phyloP scores from a whole-genome alignment of 2,113 vertebrate species.

The Amphiprion ocellaris region DNA sequence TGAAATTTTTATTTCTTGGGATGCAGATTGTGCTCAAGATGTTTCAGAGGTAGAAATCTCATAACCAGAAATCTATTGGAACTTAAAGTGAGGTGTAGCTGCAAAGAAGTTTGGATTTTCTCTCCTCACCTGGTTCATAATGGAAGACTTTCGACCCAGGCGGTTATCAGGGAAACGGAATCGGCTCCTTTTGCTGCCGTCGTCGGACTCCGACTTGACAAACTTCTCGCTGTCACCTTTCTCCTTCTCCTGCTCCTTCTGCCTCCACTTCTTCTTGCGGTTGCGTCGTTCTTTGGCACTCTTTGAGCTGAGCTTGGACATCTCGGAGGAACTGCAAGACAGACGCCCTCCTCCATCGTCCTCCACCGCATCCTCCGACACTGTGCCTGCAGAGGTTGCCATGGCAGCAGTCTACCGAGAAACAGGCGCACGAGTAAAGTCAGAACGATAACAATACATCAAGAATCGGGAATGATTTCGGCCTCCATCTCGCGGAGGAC shows the following conservation, averaged over 20 bases:
- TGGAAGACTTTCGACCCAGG: conserved; percentile 95
- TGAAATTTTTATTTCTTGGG: background rate
- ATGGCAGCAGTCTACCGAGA: conserved; percentile 89
- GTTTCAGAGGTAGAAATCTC: background rate
- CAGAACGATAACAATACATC: background rate
- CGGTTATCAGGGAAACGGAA: conserved; percentile 94
- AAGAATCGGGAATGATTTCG: background rate
- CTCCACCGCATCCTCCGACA: conserved; percentile 95
- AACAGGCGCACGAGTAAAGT: background rate
- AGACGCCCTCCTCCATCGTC: conserved; percentile 92
- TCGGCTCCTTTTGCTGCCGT: conserved; percentile 94
- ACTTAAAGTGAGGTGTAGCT: no score
- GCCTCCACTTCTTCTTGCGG: conserved; percentile 92
- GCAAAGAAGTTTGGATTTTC: background rate
- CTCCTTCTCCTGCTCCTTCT: conserved; percentile 97
- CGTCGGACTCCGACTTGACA: conserved; percentile 97
- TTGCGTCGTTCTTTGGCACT: conserved; percentile 98
- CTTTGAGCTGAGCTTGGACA: conserved; percentile 98
- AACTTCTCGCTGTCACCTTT: conserved; percentile 97
- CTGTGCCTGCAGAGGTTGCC: conserved; percentile 97
- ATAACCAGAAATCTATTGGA: no score
- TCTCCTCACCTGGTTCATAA: conserved; percentile 96
- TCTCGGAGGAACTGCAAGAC: conserved; percentile 95
- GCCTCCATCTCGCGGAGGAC: conserved; percentile 12
- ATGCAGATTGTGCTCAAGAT: background rate